Conservation (phyloP, 1,140 invertebrate species). For the Drosophila pallidifrons region DNA sequence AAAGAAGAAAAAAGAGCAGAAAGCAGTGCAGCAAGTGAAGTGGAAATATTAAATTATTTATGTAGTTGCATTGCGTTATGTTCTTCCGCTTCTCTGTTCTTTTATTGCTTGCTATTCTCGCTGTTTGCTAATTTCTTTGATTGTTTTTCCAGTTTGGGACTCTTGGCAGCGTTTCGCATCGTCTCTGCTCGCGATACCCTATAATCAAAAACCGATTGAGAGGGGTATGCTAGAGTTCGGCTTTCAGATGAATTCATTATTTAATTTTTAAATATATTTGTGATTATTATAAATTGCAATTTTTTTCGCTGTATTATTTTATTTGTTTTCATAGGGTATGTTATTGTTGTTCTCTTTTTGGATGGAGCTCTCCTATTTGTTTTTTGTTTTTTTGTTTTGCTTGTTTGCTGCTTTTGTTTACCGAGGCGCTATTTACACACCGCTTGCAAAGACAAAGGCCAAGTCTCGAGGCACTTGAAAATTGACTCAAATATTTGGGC, state of each 20-base stretch:
- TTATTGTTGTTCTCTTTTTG: not conserved
- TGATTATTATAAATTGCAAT: not conserved
- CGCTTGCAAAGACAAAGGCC: constrained; percentile 78
- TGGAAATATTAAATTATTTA: constrained; percentile 84
- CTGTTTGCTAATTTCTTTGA: constrained; percentile 83
- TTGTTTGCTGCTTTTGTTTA: constrained; percentile 60
- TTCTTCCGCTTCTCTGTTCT: constrained; percentile 58
- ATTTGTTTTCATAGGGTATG: constrained; percentile 1
- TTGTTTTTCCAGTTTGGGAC: constrained; percentile 70
- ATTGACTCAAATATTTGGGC: constrained; percentile 78
- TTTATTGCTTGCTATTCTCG: constrained; percentile 65
- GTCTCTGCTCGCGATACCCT: constrained; percentile 34
- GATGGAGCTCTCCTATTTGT: not conserved
- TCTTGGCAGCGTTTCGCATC: constrained; percentile 5
- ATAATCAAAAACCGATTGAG: not conserved
- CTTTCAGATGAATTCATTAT: too few relatives aligned
- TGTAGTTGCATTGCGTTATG: constrained; percentile 81
- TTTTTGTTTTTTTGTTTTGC: constrained; percentile 17
- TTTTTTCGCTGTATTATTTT: not conserved
- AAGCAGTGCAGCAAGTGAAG: constrained; percentile 65
- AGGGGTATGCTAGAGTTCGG: not conserved
- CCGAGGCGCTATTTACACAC: constrained; percentile 73
- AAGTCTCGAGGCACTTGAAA: constrained; percentile 70
- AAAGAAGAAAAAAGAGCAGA: constrained; percentile 24
- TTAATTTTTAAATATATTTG: too few relatives aligned